Evolutionary conservation across 2,797 vertebrate genomes (phyloP).

Genomic region (Tympanoctomys barrerae): DNA sequence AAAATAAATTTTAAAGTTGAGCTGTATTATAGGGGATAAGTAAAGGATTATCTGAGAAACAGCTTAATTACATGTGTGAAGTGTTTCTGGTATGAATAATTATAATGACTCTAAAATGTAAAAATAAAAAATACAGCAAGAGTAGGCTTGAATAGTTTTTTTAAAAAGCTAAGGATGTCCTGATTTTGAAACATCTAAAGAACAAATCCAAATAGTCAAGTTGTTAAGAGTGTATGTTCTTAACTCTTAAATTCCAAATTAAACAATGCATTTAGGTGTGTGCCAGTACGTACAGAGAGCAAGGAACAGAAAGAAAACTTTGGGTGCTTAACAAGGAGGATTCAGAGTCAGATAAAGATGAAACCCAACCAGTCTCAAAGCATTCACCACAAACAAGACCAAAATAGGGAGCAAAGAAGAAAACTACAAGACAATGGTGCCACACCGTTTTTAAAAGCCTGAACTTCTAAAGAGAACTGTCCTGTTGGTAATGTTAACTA

Average conservation of each 20-base stretch:
- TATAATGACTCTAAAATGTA: neutral
- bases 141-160: neutral
- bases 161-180: neutral
- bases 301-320: neutral
- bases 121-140: neutral
- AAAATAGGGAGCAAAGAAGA: constrained; percentile 8
- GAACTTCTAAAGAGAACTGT: neutral
- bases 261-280: constrained; percentile 17
- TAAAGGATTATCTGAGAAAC: constrained; percentile 47
- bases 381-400: constrained; percentile 15
- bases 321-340: constrained; percentile 7
- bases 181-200: neutral
- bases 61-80: constrained; percentile 28
- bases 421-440: constrained; percentile 3
- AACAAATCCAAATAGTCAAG: constrained; percentile 27
- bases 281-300: neutral
- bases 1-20: constrained; percentile 44
- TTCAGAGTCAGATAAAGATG: neutral
- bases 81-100: neutral
- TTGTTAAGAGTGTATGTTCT: neutral
- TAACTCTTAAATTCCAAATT: constrained; percentile 25
- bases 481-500: neutral
- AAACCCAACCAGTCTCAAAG: constrained; percentile 53
- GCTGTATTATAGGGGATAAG: neutral
- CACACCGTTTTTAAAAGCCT: neutral